A percentile compares a stretch with the other conserved stretches of the same genome.
phyloP scores from a whole-genome alignment of 2,113 vertebrate genomes.

The Gopherus evgoodei region DNA sequence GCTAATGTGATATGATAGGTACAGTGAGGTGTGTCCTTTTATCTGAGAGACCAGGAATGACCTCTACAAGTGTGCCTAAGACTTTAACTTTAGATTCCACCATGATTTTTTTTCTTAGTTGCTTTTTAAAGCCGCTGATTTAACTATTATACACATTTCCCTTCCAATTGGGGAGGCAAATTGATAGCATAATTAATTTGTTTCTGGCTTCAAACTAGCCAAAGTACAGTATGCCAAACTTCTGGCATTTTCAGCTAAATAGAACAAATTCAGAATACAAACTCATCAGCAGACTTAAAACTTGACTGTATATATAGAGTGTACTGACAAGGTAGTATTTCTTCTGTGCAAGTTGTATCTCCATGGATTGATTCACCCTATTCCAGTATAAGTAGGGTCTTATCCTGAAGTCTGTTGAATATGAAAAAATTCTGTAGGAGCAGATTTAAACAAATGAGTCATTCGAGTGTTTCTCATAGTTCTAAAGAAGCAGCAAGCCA shows the following conservation, averaged over 20 bases:
- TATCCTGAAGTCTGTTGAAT: background rate
- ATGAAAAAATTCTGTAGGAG: conserved; percentile 20
- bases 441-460: background rate
- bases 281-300: background rate
- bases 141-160: rapidly evolving
- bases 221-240: background rate
- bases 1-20: background rate
- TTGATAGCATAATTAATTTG: background rate
- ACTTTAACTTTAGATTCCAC: background rate
- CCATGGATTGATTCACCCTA: background rate
- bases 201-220: conserved; percentile 5
- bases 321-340: background rate
- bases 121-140: background rate
- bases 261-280: background rate
- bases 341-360: background rate
- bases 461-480: background rate
- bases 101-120: background rate
- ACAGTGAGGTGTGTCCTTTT: background rate
- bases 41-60: background rate
- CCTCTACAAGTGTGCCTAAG: background rate
- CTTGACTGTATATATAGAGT: too few species aligned
- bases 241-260: background rate
- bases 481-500: conserved; percentile 34
- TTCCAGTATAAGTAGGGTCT: background rate
- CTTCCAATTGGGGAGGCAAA: background rate